phyloP scores from a whole-genome alignment of 1,140 invertebrate genomes.

The Drosophila bifasciata region DNA sequence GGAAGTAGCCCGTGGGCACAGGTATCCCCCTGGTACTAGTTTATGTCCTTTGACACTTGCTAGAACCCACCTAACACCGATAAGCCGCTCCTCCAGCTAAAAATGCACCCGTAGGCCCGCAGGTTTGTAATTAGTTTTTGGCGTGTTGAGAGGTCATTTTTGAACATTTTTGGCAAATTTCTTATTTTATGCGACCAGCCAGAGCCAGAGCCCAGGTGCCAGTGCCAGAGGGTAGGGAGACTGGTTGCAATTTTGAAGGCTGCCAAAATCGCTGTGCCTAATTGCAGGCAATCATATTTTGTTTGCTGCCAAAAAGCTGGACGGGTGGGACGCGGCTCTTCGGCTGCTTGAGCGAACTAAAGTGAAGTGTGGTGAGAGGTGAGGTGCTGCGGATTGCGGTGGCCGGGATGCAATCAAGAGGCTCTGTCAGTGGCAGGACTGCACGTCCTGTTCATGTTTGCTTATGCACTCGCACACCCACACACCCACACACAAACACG shows the following conservation, averaged over 20 bases:
- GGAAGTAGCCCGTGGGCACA: too few species aligned
- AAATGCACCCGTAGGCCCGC: constrained; percentile 49
- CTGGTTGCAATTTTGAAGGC: constrained; percentile 35
- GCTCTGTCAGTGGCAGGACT: constrained; percentile 61
- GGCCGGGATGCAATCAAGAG: constrained; percentile 62
- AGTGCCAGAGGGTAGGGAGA: constrained; percentile 2
- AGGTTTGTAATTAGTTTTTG: constrained; percentile 74
- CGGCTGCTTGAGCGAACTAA: constrained; percentile 46
- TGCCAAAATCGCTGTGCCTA: constrained; percentile 68
- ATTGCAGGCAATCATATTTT: constrained; percentile 81
- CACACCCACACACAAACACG: constrained; percentile 5
- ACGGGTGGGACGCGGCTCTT: background rate
- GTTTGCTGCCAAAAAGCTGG: constrained; percentile 68
- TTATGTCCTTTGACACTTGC: constrained; percentile 8
- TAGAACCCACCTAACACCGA: background rate
- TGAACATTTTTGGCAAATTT: constrained; percentile 76
- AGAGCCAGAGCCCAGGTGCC: constrained; percentile 19
- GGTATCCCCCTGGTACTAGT: too few species aligned
- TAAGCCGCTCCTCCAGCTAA: constrained; percentile 29
- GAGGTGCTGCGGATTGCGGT: constrained; percentile 10
- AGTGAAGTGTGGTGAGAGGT: too few species aligned
- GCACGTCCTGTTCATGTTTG: constrained; percentile 53
- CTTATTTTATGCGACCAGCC: constrained; percentile 72
- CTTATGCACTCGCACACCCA: constrained; percentile 30
- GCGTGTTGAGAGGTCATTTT: constrained; percentile 70